Evolutionary conservation across 2,888 invertebrate genomes (phyloP).

Genomic region (Ptychoptera contaminata): DNA sequence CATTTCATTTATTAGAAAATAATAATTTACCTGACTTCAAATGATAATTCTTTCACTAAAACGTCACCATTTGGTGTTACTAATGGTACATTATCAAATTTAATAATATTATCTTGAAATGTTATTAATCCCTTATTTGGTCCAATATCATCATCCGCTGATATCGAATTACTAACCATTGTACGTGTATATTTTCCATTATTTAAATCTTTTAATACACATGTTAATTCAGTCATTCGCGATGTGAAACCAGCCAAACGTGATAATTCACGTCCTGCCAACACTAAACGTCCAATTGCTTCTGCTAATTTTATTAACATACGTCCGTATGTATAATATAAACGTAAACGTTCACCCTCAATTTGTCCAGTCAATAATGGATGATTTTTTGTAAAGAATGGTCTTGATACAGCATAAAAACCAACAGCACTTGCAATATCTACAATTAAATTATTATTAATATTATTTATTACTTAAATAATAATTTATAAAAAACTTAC

Average conservation of each 20-base stretch:
- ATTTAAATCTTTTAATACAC: conserved; percentile 71
- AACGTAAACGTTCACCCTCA: conserved; percentile 67
- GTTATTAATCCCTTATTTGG: conserved; percentile 68
- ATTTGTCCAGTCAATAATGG: conserved; percentile 44
- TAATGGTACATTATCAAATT: conserved; percentile 84
- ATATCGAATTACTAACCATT: conserved; percentile 33
- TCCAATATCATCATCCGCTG: conserved; percentile 27
- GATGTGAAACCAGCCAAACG: conserved; percentile 84
- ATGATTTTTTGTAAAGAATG: conserved; percentile 71
- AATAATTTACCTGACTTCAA: conserved; percentile 60
- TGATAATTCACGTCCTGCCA: conserved; percentile 90
- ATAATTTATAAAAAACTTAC: conserved; percentile 35
- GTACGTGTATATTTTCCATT: conserved; percentile 51
- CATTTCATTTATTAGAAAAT: background rate
- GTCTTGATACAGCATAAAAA: conserved; percentile 86
- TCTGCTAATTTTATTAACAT: conserved; percentile 73
- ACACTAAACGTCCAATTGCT: conserved; percentile 86
- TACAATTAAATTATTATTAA: conserved; percentile 28
- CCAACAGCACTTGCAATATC: conserved; percentile 93
- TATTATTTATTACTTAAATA: conserved; percentile 3
- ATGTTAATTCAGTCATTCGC: conserved; percentile 75
- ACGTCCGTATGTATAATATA: conserved; percentile 92
- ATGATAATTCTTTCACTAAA: conserved; percentile 70
- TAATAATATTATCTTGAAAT: conserved; percentile 75
- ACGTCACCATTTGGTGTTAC: conserved; percentile 97